Conservation (phyloP, 2,888 invertebrate genomes). For the Cephus nigrinus region DNA sequence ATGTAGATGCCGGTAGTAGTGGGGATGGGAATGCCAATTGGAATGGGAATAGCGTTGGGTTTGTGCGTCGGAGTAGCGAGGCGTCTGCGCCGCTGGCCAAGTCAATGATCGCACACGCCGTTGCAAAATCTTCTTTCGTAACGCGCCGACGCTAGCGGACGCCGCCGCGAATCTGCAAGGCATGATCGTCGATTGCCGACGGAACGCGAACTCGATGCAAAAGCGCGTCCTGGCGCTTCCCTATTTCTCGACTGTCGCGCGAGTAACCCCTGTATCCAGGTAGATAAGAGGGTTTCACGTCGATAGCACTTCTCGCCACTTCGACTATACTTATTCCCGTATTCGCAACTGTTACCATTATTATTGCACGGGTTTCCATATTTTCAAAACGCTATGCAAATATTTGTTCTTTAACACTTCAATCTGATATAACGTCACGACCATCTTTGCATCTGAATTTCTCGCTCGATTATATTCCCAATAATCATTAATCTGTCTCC, state of each 20-base stretch:
- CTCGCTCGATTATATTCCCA: neutral
- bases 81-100: constrained; percentile 34
- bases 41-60: neutral
- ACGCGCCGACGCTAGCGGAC: neutral
- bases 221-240: constrained; percentile 27
- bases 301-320: neutral
- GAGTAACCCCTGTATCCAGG: neutral
- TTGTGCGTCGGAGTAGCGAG: constrained; percentile 19
- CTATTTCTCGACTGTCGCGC: neutral
- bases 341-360: neutral
- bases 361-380: neutral
- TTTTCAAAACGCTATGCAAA: neutral
- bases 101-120: constrained; percentile 30
- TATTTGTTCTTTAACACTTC: neutral
- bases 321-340: neutral
- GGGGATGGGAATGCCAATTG: constrained; percentile 5
- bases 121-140: neutral
- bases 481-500: neutral
- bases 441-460: neutral
- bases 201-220: constrained; percentile 15
- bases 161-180: neutral
- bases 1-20: constrained; percentile 24
- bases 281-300: neutral
- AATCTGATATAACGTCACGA: neutral
- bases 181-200: neutral